Evolutionary conservation across 2,113 vertebrate genomes (phyloP).

Genomic region (Mus pahari): DNA sequence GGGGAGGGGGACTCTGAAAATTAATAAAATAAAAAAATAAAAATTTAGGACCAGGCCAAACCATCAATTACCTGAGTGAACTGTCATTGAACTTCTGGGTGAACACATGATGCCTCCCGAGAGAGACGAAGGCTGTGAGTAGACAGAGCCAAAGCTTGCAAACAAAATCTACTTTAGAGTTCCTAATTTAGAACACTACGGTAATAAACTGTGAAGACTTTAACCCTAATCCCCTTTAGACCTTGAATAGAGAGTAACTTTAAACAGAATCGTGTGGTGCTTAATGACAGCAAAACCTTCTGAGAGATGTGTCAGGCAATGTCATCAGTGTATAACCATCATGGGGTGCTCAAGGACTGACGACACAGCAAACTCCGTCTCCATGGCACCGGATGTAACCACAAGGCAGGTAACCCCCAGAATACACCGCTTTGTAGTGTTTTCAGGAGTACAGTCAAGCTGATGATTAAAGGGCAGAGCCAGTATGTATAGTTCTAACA

Average conservation of each 20-base stretch:
- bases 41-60: not conserved
- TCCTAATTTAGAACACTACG: not conserved
- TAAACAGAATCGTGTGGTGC: not conserved
- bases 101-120: not conserved
- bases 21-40: not conserved
- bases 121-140: not conserved
- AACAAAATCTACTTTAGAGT: not conserved
- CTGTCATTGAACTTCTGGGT: not conserved
- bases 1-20: not conserved
- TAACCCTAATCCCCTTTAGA: not conserved
- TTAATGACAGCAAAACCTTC: not conserved
- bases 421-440: not conserved
- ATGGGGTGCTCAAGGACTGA: not conserved
- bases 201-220: not conserved
- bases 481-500: not conserved
- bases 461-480: not conserved
- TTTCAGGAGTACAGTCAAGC: not conserved
- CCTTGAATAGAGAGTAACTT: not conserved
- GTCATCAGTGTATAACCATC: too few species aligned
- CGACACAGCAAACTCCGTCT: too few species aligned
- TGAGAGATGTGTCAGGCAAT: not conserved
- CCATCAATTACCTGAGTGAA: not conserved
- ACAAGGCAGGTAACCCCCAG: not conserved
- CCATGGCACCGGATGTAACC: fast-evolving
- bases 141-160: not conserved